A percentile compares a stretch with the other conserved stretches of the same genome.
Evolutionary conservation across 1,140 invertebrate species (phyloP).

Genomic region (Palaemon carinicauda): DNA sequence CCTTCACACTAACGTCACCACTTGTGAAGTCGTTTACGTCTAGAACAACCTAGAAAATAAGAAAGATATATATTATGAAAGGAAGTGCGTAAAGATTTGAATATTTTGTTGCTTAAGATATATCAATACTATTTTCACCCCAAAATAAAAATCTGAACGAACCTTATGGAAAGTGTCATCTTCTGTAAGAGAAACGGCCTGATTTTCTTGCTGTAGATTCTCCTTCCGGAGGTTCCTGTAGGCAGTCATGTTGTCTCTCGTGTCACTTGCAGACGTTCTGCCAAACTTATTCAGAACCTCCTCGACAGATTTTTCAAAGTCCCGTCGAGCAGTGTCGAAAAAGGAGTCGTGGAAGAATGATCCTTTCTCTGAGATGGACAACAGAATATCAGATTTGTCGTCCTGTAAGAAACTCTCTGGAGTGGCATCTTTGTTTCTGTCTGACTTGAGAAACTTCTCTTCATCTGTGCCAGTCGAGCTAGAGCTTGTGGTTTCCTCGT

Average conservation of each 20-base stretch:
- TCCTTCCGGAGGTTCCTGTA: slow-evolving; percentile 4
- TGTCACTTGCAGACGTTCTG: too few species aligned
- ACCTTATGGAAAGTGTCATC: slow-evolving; percentile 20
- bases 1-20: slow-evolving; percentile 18
- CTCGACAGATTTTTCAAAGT: slow-evolving; percentile 18
- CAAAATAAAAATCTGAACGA: neutral
- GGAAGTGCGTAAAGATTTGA: too few species aligned
- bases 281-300: neutral
- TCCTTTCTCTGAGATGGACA: slow-evolving; percentile 17
- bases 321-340: slow-evolving; percentile 21
- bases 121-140: too few species aligned
- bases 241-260: slow-evolving; percentile 2
- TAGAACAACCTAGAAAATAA: slow-evolving; percentile 7
- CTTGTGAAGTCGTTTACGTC: slow-evolving; percentile 38
- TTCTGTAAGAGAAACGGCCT: neutral
- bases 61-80: neutral
- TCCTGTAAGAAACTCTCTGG: too few species aligned
- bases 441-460: neutral
- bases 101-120: too few species aligned
- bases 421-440: neutral
- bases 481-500: neutral
- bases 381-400: too few species aligned
- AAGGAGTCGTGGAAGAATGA: slow-evolving; percentile 42
- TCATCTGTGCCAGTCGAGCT: too few species aligned
- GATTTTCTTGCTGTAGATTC: neutral